Conservation (phyloP, 2,888 invertebrate genomes). For the Drosophila villosipedis region DNA sequence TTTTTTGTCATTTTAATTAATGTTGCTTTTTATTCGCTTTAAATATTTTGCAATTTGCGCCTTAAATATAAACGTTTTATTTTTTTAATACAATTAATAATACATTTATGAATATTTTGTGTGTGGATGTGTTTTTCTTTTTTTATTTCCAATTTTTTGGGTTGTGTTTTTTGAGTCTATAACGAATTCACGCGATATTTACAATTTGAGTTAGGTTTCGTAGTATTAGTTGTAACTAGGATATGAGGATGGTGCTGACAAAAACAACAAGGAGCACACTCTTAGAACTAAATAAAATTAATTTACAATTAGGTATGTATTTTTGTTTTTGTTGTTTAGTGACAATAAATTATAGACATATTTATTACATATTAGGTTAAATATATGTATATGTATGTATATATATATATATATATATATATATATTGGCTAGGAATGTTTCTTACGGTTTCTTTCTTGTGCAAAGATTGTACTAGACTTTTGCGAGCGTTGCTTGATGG, state of each 20-base stretch:
- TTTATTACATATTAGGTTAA: slow-evolving; percentile 25
- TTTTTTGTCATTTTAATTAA: slow-evolving; percentile 47
- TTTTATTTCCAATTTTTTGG: slow-evolving; percentile 32
- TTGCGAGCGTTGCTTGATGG: slow-evolving; percentile 58
- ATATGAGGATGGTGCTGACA: slow-evolving; percentile 57
- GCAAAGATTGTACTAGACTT: slow-evolving; percentile 71
- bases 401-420: slow-evolving; percentile 15
- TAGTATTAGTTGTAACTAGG: slow-evolving; percentile 46
- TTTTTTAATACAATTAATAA: slow-evolving; percentile 75
- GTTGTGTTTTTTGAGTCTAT: slow-evolving; percentile 51
- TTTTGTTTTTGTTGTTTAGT: slow-evolving; percentile 41
- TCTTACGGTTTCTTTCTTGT: slow-evolving; percentile 49
- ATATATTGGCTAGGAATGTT: slow-evolving; percentile 72
- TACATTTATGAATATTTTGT: slow-evolving; percentile 64
- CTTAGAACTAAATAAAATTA: slow-evolving; percentile 78
- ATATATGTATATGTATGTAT: slow-evolving; percentile 14
- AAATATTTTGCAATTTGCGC: slow-evolving; percentile 57
- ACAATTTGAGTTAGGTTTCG: slow-evolving; percentile 61
- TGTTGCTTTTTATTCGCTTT: slow-evolving; percentile 57
- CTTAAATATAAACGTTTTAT: slow-evolving; percentile 51
- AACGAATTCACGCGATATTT: slow-evolving; percentile 67
- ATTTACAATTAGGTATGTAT: slow-evolving; percentile 62
- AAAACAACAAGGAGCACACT: slow-evolving; percentile 71
- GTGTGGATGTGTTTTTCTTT: slow-evolving; percentile 35
- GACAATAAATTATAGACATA: slow-evolving; percentile 68